These are phyloP conservation scores for Eumacrocentrus americanus DNA, from an alignment of 2,888 invertebrate species.

Conservation along the genomic window DNA sequence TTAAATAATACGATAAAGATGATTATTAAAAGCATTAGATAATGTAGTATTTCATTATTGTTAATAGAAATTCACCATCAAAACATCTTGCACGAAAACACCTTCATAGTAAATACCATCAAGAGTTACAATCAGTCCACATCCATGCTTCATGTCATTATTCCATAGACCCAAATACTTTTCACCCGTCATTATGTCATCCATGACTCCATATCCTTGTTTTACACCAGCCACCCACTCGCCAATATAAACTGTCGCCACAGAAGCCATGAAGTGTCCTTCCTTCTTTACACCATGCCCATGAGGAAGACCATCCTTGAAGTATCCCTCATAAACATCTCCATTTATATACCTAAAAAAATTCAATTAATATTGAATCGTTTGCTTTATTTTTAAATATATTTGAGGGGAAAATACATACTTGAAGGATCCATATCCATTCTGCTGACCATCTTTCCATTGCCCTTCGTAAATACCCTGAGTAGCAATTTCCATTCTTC, in stretches of 20 bases:
- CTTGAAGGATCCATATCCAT: conserved; percentile 80
- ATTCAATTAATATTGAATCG: background rate
- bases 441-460: conserved; percentile 85
- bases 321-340: conserved; percentile 85
- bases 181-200: conserved; percentile 83
- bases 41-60: background rate
- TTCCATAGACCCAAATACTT: conserved; percentile 91
- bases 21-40: background rate
- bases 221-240: conserved; percentile 81
- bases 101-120: conserved; percentile 94
- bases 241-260: conserved; percentile 85
- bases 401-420: conserved; percentile 50
- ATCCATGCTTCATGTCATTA: conserved; percentile 83
- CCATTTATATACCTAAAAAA: conserved; percentile 70
- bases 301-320: conserved; percentile 81
- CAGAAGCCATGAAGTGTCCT: conserved; percentile 77
- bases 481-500: conserved; percentile 72
- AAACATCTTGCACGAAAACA: conserved; percentile 77
- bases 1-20: background rate
- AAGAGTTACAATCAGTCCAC: conserved; percentile 84
- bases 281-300: conserved; percentile 85
- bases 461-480: conserved; percentile 76
- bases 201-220: conserved; percentile 88
- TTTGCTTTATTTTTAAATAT: no score
- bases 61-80: conserved; percentile 68